phyloP scores from a whole-genome alignment of 2,797 vertebrate genomes.

The Phylloscopus collybita region DNA sequence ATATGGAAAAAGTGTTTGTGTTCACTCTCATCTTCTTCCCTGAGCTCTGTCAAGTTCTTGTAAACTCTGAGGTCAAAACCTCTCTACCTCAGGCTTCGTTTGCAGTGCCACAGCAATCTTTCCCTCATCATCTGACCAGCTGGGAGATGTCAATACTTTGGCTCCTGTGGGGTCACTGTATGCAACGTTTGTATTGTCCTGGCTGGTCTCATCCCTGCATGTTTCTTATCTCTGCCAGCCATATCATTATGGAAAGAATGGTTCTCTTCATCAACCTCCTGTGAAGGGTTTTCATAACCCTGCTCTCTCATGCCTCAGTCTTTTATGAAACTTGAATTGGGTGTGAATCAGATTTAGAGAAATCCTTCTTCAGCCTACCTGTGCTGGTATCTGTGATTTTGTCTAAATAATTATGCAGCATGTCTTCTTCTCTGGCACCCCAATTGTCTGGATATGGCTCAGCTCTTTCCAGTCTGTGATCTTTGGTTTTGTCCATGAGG shows the following conservation, averaged over 20 bases:
- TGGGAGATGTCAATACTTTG: neutral
- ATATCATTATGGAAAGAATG: neutral
- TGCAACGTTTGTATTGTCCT: neutral
- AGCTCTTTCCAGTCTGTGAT: neutral
- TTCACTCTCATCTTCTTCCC: neutral
- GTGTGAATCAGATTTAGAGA: neutral
- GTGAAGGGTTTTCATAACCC: neutral
- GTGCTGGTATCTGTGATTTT: neutral
- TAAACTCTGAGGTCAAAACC: neutral
- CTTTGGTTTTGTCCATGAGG: neutral
- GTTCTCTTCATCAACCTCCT: neutral
- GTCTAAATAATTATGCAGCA: neutral
- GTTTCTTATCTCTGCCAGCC: neutral
- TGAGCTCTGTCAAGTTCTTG: neutral
- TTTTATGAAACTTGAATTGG: neutral
- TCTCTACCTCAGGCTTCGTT: neutral
- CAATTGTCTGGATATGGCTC: accelerated
- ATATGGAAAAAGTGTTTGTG: neutral
- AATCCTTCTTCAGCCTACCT: neutral
- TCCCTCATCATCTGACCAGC: neutral
- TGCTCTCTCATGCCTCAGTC: neutral
- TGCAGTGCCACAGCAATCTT: neutral
- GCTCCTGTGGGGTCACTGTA: no score
- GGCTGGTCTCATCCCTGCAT: neutral
- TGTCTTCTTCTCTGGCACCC: neutral